A percentile compares a stretch with the other conserved stretches of the same genome.
These are phyloP conservation scores for Pantelozetes paolii DNA, from an alignment of 2,888 invertebrate genomes.

Conservation along the genomic window DNA sequence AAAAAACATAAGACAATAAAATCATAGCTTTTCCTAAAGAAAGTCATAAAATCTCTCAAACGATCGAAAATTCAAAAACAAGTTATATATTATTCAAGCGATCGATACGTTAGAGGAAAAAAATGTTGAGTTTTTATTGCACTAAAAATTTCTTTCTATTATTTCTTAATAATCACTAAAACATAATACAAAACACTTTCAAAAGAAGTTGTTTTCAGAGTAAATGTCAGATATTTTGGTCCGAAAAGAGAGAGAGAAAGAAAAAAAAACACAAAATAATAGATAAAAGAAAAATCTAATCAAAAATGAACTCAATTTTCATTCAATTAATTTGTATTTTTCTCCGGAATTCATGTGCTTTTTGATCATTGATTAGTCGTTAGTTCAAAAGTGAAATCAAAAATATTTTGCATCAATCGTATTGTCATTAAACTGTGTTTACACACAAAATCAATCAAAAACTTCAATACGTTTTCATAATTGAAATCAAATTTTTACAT, in stretches of 20 bases:
- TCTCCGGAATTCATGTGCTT: too few relatives aligned
- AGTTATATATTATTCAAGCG: slow-evolving; percentile 6
- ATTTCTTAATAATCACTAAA: not conserved
- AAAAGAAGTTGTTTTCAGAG: not conserved
- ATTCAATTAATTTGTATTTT: too few relatives aligned
- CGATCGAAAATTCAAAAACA: slow-evolving; percentile 10
- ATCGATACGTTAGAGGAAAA: slow-evolving; percentile 15
- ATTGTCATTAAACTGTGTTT: not conserved
- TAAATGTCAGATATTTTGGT: not conserved
- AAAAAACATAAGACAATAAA: not conserved
- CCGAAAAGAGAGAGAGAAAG: not conserved
- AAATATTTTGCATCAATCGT: not conserved
- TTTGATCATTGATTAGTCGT: too few relatives aligned
- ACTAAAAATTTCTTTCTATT: slow-evolving; percentile 10
- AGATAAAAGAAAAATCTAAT: not conserved
- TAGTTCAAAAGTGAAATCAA: too few relatives aligned
- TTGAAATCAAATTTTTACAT: too few relatives aligned
- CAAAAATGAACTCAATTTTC: too few relatives aligned
- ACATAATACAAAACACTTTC: not conserved
- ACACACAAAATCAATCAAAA: not conserved
- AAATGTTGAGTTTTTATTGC: slow-evolving; percentile 21
- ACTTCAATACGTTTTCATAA: not conserved
- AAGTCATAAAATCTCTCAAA: not conserved
- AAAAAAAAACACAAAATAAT: too few relatives aligned
- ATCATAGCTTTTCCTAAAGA: not conserved